A percentile compares a stretch with the other conserved stretches of the same genome.
Conservation (phyloP, 2,888 invertebrate genomes). For the Ceratothoa steindachneri region DNA sequence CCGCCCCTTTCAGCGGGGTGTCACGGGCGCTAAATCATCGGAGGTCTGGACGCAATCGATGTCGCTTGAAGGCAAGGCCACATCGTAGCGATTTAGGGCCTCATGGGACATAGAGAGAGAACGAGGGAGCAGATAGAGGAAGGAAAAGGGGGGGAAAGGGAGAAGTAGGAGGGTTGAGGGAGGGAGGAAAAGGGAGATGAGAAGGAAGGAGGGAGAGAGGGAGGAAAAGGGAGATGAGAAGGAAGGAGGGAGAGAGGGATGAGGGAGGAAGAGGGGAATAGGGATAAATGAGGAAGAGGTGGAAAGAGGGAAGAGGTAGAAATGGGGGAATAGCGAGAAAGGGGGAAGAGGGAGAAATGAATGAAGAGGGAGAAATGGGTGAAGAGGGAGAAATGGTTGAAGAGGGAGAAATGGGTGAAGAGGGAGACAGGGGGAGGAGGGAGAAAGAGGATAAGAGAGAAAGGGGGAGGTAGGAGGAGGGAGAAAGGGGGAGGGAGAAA, state of each 20-base stretch:
- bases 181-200: background rate
- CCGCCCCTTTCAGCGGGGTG: no score
- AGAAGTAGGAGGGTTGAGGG: background rate
- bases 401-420: background rate
- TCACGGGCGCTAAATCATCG: no score
- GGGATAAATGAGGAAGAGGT: background rate
- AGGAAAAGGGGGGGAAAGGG: background rate
- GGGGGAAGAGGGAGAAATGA: background rate
- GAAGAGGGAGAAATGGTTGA: background rate
- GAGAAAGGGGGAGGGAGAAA: background rate
- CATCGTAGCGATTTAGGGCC: no score
- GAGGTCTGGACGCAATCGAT: no score
- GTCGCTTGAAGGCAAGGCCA: no score
- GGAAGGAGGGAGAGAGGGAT: background rate
- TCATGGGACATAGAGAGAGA: no score
- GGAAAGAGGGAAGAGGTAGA: no score
- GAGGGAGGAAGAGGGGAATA: background rate
- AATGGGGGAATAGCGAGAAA: background rate
- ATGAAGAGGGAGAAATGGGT: background rate
- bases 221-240: background rate
- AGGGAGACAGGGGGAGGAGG: background rate
- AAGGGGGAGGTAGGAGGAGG: background rate
- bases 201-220: background rate
- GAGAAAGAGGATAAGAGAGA: background rate
- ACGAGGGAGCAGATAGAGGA: background rate